Conservation (phyloP, 2,113 vertebrate genomes). For the Tautogolabrus adspersus region DNA sequence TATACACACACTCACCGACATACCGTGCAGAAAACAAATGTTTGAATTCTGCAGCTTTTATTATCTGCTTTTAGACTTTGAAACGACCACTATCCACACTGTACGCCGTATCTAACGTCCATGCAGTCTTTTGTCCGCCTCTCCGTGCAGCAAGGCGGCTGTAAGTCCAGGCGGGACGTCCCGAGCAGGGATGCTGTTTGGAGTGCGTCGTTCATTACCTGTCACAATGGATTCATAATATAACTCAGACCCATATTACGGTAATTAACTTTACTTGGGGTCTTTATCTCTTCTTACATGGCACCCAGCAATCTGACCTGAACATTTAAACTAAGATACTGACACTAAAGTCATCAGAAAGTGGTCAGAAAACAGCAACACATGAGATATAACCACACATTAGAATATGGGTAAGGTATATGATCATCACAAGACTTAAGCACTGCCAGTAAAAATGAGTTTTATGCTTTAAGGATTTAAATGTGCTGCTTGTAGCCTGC, state of each 20-base stretch:
- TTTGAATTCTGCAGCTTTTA: conserved; percentile 11
- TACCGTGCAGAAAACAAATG: conserved; percentile 32
- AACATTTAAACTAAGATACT: background rate
- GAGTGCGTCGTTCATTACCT: background rate
- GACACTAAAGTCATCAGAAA: background rate
- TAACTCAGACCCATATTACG: too few species aligned
- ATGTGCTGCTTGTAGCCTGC: background rate
- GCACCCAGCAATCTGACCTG: background rate
- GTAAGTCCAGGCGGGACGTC: conserved; percentile 60
- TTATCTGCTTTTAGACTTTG: background rate
- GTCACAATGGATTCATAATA: background rate
- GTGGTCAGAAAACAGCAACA: background rate
- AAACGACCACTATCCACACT: too few species aligned
- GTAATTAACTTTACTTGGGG: background rate
- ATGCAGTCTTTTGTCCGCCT: conserved; percentile 59
- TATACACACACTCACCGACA: conserved; percentile 44
- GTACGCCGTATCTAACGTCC: too few species aligned
- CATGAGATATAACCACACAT: background rate
- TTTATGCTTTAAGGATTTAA: background rate
- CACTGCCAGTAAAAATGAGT: background rate
- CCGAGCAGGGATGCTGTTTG: conserved; percentile 41
- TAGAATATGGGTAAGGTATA: conserved; percentile 7
- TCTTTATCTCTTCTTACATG: background rate
- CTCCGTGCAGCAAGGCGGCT: conserved; percentile 31
- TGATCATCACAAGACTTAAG: conserved; percentile 32